A percentile compares a stretch with the other conserved stretches of the same genome.
phyloP scores from a whole-genome alignment of 2,888 invertebrate species.

The Liodrosophila aerea region DNA sequence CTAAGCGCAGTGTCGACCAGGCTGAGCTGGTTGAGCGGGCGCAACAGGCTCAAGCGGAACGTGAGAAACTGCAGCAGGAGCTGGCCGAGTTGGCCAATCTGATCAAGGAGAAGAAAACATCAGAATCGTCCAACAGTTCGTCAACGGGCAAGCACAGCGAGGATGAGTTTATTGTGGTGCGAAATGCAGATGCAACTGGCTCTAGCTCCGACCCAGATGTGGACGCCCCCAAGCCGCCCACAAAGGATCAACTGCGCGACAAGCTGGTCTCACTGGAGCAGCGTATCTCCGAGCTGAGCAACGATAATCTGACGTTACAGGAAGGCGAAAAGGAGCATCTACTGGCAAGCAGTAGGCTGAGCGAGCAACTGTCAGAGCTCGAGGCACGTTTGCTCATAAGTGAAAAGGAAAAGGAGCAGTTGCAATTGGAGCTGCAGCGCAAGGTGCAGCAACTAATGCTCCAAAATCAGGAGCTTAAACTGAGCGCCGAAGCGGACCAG shows the following conservation, averaged over 20 bases:
- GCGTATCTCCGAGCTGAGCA: constrained; percentile 66
- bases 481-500: constrained; percentile 76
- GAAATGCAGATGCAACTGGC: constrained; percentile 69
- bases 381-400: constrained; percentile 67
- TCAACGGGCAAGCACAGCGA: constrained; percentile 78
- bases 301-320: constrained; percentile 73
- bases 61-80: constrained; percentile 71
- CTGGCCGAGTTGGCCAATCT: constrained; percentile 66
- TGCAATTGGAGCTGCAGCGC: constrained; percentile 75
- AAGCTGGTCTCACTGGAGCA: constrained; percentile 78
- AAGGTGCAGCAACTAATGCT: constrained; percentile 69
- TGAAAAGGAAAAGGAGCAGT: constrained; percentile 74
- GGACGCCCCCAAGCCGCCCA: constrained; percentile 59
- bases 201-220: constrained; percentile 47
- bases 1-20: constrained; percentile 74
- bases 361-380: constrained; percentile 70
- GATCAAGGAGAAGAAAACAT: constrained; percentile 74
- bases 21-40: constrained; percentile 75
- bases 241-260: constrained; percentile 78
- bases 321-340: constrained; percentile 77
- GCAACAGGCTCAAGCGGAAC: constrained; percentile 70
- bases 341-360: constrained; percentile 66
- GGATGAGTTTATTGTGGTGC: constrained; percentile 80
- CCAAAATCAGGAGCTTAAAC: constrained; percentile 75
- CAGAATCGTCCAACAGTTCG: constrained; percentile 73